Percentiles rank a stretch among this genome's conserved stretches.
These are phyloP conservation scores for Heterodera filipjevi DNA, from an alignment of 2,888 invertebrate species.

Conservation along the genomic window DNA sequence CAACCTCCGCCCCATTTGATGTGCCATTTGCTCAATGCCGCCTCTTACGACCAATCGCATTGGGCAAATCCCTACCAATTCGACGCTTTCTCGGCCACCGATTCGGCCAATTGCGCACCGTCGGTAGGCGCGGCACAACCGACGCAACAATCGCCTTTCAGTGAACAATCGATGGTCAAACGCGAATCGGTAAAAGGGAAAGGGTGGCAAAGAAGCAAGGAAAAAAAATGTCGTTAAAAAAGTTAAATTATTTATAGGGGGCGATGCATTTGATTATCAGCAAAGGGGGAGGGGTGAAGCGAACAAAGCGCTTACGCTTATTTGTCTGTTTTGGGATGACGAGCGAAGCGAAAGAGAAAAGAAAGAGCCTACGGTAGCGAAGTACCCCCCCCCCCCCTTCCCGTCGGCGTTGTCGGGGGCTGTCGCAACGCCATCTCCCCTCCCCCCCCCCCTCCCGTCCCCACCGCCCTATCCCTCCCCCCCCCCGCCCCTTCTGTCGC, in stretches of 20 bases:
- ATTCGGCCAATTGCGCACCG: neutral
- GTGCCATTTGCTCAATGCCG: conserved; percentile 4
- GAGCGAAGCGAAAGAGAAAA: neutral
- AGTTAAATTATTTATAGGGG: neutral
- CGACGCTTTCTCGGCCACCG: neutral
- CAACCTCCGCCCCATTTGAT: neutral
- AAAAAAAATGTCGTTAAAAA: neutral
- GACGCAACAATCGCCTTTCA: neutral
- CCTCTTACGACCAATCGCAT: conserved; percentile 11
- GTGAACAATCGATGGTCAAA: neutral
- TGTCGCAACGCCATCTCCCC: neutral
- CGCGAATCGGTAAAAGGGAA: conserved; percentile 5
- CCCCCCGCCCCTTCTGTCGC: neutral
- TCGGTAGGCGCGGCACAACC: neutral
- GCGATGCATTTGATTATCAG: neutral
- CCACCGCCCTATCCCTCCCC: neutral
- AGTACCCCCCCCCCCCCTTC: neutral
- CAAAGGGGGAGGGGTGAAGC: neutral
- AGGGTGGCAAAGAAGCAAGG: neutral
- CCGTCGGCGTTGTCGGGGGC: neutral
- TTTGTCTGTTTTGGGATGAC: neutral
- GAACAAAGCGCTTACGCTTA: no score
- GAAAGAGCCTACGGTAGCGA: conserved; percentile 3
- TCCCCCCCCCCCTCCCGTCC: neutral
- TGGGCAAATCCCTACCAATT: neutral